Conservation (phyloP, 1,140 invertebrate genomes). For the Nylanderia fulva region DNA sequence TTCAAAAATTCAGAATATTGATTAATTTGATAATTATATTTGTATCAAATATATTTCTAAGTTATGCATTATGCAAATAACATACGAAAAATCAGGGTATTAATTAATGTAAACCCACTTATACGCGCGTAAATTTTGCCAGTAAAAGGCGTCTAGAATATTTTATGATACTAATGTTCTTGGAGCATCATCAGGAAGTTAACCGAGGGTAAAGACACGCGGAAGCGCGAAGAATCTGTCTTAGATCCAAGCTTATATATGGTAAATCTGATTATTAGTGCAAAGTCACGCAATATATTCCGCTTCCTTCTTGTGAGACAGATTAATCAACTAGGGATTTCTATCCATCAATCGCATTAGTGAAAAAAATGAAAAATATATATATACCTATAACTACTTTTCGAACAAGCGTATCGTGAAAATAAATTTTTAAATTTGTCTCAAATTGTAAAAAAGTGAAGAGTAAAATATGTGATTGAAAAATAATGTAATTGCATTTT, state of each 20-base stretch:
- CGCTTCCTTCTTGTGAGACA: not conserved
- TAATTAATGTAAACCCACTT: not conserved
- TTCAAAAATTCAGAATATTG: not conserved
- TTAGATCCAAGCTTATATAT: not conserved
- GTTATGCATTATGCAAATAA: not conserved
- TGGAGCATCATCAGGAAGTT: not conserved
- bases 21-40: too few relatives aligned
- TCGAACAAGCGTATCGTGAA: not conserved
- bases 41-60: too few relatives aligned
- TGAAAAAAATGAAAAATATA: too few relatives aligned
- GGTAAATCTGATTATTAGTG: constrained; percentile 6
- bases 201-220: not conserved
- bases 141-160: not conserved
- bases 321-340: constrained; percentile 4
- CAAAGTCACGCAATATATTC: constrained; percentile 32
- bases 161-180: not conserved
- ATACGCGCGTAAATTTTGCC: not conserved
- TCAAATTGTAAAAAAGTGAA: not conserved
- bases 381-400: not conserved
- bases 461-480: too few relatives aligned
- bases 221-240: constrained; percentile 1
- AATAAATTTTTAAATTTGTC: not conserved
- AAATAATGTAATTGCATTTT: not conserved
- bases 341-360: not conserved
- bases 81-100: not conserved